phyloP scores from a whole-genome alignment of 2,113 vertebrate species.

The Pituophis catenifer region DNA sequence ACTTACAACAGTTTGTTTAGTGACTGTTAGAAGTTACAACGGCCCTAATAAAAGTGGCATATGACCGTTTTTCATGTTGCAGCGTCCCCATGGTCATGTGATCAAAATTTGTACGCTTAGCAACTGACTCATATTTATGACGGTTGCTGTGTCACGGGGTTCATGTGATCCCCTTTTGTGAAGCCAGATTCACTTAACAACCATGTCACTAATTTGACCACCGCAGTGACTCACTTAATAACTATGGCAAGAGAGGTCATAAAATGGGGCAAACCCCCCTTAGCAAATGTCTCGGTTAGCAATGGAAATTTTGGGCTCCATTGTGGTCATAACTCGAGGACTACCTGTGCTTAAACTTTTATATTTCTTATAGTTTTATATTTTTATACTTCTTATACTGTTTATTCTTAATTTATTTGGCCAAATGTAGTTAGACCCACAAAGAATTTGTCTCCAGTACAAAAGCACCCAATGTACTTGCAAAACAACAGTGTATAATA shows the following conservation, averaged over 20 bases:
- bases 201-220: not conserved
- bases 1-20: not conserved
- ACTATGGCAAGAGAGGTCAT: not conserved
- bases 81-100: too few species aligned
- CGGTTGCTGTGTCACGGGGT: too few species aligned
- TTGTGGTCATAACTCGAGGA: not conserved
- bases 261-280: not conserved
- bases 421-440: too few species aligned
- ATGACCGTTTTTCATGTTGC: not conserved
- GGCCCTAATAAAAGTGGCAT: not conserved
- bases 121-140: not conserved
- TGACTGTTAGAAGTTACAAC: rapidly evolving
- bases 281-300: not conserved
- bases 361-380: too few species aligned
- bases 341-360: too few species aligned
- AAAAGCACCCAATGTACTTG: too few species aligned
- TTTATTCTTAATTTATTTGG: too few species aligned
- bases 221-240: not conserved
- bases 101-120: too few species aligned
- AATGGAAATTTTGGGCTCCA: not conserved
- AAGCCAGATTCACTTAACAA: not conserved
- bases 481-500: too few species aligned
- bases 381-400: too few species aligned
- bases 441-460: too few species aligned
- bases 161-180: not conserved